Base-by-base conservation (phyloP, 1,140 invertebrate species). In the Brachionus koreanus region DNA sequence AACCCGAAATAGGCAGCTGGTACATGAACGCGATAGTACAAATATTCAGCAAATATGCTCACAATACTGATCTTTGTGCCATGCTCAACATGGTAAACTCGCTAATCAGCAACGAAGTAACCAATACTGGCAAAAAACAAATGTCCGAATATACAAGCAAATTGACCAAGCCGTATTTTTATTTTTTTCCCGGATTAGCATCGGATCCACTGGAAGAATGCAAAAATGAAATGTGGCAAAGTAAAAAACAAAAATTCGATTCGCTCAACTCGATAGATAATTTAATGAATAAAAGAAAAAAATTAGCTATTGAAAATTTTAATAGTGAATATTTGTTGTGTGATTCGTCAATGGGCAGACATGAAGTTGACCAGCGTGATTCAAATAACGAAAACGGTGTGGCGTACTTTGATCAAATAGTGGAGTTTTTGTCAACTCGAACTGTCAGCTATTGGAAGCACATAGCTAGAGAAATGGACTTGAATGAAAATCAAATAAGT, bases 71-170 rank as follows among this genome's bases (percentile, higher is more conserved):
- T 61, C 37, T 82, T 29, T 82, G 81, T 42, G 49, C 81, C 5
- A 82, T 82, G 81, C 57, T 82, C 7, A 82, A 82, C 23, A 82
- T 82, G 81, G 81, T 82, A 5, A 82, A 82, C 69, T 25, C 49
- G 3, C n/a, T 69, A 12, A 61, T 82, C 9, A 63, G 49, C 25
- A 42, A 61, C 25, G 81, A 82, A 42, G 65, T 72, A 16, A 82
- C 81, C 13, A 82, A 72, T 72, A 82, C 63, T 35, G 65, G 63
- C 5, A 82, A 82, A 72, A 82, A 82, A 39, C 81, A 82, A 72
- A 82, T 72, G 63, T 46, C 63, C n/a, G 81, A 82, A 16, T 82
- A 72, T 39, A 69, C 39, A 16, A 69, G 63, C 23, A 69, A 57
- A 49, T 23, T 82, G 6, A 82, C 63, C 46, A 82, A 72, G 46